Evolutionary conservation across 2,797 vertebrate genomes (phyloP).

Genomic region (Melanotaenia trifasciata): DNA sequence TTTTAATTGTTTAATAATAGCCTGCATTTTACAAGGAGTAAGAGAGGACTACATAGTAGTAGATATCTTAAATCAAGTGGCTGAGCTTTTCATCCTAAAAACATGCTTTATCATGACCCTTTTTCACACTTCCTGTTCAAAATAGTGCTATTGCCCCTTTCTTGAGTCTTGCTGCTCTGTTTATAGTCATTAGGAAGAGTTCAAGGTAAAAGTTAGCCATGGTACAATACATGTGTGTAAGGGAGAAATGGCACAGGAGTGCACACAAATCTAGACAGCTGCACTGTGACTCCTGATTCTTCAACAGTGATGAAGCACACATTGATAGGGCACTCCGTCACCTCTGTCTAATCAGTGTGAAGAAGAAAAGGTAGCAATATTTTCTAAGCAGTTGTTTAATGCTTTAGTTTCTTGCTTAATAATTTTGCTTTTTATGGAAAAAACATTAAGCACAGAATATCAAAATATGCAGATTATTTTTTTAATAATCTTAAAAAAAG

Average conservation of each 20-base stretch:
- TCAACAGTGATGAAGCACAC: not conserved
- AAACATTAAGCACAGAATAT: too few species aligned
- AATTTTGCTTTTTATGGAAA: too few species aligned
- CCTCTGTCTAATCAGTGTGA: not conserved
- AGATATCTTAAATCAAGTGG: too few species aligned
- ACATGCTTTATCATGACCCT: not conserved
- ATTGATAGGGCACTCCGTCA: not conserved
- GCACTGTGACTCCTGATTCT: not conserved
- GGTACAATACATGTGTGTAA: not conserved
- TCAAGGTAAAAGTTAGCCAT: not conserved
- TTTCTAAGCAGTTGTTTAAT: not conserved
- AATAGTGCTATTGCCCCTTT: not conserved
- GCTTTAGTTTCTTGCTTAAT: too few species aligned
- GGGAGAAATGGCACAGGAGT: not conserved
- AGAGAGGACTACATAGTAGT: too few species aligned
- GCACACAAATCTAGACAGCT: not conserved
- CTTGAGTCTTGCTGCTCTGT: not conserved
- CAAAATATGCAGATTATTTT: too few species aligned
- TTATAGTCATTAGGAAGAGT: not conserved
- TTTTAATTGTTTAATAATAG: not conserved
- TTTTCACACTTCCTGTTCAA: not conserved
- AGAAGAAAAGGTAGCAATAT: not conserved
- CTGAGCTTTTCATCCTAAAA: not conserved
- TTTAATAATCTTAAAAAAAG: too few species aligned
- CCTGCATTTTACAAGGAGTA: not conserved